These are phyloP conservation scores for Eurytoma adleriae DNA, from an alignment of 2,888 invertebrate genomes.

Conservation along the genomic window DNA sequence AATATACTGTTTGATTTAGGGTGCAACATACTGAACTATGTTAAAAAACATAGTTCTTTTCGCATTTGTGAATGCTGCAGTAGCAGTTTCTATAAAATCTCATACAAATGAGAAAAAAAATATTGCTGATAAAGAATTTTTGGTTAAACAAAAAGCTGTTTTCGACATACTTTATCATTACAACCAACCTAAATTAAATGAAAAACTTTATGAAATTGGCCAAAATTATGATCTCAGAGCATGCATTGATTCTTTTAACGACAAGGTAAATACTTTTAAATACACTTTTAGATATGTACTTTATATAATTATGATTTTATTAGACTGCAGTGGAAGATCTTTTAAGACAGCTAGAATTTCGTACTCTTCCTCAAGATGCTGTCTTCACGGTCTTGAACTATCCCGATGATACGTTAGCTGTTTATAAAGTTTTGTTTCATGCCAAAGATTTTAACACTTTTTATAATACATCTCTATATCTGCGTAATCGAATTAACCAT, in stretches of 20 bases:
- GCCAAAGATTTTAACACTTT: conserved; percentile 73
- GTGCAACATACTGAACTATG: too few species aligned
- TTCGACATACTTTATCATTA: too few species aligned
- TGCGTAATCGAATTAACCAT: conserved; percentile 73
- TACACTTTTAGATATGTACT: too few species aligned
- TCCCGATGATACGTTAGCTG: conserved; percentile 68
- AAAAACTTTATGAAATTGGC: background rate
- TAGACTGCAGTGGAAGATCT: conserved; percentile 70
- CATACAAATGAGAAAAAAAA: too few species aligned
- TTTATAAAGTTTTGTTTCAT: conserved; percentile 71
- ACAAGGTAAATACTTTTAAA: too few species aligned
- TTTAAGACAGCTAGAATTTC: conserved; percentile 69
- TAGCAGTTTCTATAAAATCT: too few species aligned
- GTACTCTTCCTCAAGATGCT: conserved; percentile 77
- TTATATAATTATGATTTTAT: background rate
- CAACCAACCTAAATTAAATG: background rate
- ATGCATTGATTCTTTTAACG: background rate
- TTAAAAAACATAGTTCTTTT: too few species aligned
- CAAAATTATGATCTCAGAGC: background rate
- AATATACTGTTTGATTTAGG: too few species aligned
- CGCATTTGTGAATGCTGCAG: too few species aligned
- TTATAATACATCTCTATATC: conserved; percentile 73
- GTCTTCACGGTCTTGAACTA: conserved; percentile 76
- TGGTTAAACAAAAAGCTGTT: too few species aligned
- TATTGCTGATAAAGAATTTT: too few species aligned